phyloP scores from a whole-genome alignment of 2,797 vertebrate species.

The Pangasius macronema region DNA sequence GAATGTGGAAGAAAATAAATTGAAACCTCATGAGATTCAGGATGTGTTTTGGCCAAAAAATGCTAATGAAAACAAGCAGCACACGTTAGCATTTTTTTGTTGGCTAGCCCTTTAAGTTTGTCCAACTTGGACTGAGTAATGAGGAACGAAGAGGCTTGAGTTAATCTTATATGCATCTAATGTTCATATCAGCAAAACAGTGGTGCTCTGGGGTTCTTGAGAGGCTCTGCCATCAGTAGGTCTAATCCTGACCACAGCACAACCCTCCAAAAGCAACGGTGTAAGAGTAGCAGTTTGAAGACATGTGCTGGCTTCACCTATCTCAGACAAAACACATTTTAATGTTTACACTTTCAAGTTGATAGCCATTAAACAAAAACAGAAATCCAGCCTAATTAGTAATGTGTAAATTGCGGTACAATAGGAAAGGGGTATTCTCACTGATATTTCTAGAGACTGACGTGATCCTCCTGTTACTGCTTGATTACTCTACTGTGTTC shows the following conservation, averaged over 20 bases:
- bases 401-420: neutral
- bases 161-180: neutral
- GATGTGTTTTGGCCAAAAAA: neutral
- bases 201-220: neutral
- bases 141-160: neutral
- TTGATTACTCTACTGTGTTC: neutral
- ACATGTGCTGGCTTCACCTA: neutral
- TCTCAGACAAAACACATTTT: neutral
- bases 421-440: neutral
- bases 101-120: neutral
- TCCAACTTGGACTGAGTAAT: neutral
- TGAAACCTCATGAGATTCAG: neutral
- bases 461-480: neutral
- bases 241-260: neutral
- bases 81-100: conserved; percentile 20
- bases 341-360: neutral
- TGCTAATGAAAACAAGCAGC: conserved; percentile 4
- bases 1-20: neutral
- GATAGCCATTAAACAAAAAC: neutral
- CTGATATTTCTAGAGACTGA: neutral
- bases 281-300: too few species aligned
- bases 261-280: neutral
- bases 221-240: too few species aligned
- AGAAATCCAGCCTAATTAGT: neutral
- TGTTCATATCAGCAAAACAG: neutral